Evolutionary conservation across 2,797 vertebrate genomes (phyloP).

Genomic region (Leptoclinus maculatus): DNA sequence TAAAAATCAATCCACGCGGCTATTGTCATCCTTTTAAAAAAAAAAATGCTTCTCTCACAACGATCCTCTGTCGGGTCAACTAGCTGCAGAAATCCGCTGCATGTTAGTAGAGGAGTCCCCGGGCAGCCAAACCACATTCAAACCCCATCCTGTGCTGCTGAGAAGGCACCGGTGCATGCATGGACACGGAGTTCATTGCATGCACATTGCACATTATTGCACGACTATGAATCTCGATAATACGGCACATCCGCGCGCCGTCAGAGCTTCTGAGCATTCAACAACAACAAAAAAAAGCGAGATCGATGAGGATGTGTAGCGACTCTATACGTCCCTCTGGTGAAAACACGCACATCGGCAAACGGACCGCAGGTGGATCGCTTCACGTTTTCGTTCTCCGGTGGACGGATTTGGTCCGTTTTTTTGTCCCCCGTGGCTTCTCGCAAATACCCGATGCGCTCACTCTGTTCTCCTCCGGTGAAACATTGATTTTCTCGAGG

Average conservation of each 20-base stretch:
- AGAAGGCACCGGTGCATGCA: not conserved
- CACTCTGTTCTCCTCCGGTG: constrained; percentile 12
- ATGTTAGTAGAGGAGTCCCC: constrained; percentile 16
- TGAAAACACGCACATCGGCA: not conserved
- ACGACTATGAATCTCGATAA: not conserved
- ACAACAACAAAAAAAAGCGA: not conserved
- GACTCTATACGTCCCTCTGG: constrained; percentile 10
- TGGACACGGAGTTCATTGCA: not conserved
- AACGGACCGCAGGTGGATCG: constrained; percentile 19
- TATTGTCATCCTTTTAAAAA: constrained; percentile 5
- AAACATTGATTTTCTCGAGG: constrained; percentile 38
- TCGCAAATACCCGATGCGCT: not conserved
- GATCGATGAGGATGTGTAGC: constrained; percentile 15
- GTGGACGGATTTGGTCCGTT: not conserved
- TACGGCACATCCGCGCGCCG: constrained; percentile 10
- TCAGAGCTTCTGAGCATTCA: constrained; percentile 7
- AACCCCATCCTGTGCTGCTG: not conserved
- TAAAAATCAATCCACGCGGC: not conserved
- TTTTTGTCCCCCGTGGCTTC: not conserved
- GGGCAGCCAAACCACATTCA: constrained; percentile 1
- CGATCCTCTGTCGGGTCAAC: not conserved
- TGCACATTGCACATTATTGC: not conserved
- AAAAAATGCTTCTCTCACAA: not conserved
- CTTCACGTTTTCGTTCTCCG: constrained; percentile 20
- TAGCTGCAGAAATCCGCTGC: constrained; percentile 18